These are phyloP conservation scores for Ischnura elegans DNA, from an alignment of 2,888 invertebrate species.

Conservation along the genomic window DNA sequence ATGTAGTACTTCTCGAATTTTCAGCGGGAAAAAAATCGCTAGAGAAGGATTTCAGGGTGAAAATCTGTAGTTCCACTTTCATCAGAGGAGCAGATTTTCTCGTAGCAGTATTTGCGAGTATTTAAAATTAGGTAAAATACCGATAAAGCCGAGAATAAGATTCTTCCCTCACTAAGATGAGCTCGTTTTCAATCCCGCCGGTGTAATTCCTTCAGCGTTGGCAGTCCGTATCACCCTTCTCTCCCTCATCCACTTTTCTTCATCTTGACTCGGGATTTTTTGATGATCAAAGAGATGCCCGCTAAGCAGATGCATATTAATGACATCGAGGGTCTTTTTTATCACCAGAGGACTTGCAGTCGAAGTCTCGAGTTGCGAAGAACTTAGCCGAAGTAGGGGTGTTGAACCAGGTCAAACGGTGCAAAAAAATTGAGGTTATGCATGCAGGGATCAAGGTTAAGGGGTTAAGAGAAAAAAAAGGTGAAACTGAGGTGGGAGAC, in stretches of 20 bases:
- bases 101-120: no score
- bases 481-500: neutral
- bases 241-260: neutral
- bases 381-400: neutral
- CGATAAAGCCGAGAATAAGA: neutral
- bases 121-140: no score
- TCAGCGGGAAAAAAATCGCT: no score
- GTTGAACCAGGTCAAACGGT: neutral
- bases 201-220: neutral
- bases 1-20: no score
- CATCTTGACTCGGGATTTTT: neutral
- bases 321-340: neutral
- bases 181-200: neutral
- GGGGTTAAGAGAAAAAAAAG: no score
- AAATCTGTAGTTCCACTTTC: no score
- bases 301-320: neutral
- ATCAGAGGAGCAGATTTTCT: no score
- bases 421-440: neutral
- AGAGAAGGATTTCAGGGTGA: no score
- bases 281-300: neutral
- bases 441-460: slow-evolving; percentile 11
- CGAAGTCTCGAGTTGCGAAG: neutral
- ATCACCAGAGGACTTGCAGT: neutral
- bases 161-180: neutral
- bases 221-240: no score